Evolutionary conservation across 1,140 invertebrate species (phyloP).

Genomic region (Cecropterus lyciades): DNA sequence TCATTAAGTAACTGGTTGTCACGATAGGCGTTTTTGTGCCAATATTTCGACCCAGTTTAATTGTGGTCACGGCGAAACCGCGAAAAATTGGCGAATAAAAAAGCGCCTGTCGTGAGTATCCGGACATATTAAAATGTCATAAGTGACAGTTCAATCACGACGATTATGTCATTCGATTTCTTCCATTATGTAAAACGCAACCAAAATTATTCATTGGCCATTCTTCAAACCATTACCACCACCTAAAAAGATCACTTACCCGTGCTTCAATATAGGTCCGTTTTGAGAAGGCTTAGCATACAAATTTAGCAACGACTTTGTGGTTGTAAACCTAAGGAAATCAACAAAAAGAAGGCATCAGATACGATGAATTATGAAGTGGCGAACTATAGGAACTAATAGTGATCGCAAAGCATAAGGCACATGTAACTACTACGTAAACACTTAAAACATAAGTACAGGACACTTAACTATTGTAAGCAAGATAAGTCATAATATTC

Average conservation of each 20-base stretch:
- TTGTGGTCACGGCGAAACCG: neutral
- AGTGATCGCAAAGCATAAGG: slow-evolving; percentile 7
- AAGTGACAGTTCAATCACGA: neutral
- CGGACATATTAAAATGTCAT: neutral
- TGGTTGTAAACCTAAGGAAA: slow-evolving; percentile 85
- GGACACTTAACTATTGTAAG: neutral
- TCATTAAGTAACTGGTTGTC: neutral
- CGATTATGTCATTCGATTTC: neutral
- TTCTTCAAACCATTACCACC: slow-evolving; percentile 32
- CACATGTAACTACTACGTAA: slow-evolving; percentile 21
- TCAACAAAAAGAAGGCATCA: slow-evolving; percentile 65
- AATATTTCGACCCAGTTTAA: neutral
- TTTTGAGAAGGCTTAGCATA: slow-evolving; percentile 85
- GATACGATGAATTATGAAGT: slow-evolving; percentile 26
- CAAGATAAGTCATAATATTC: too few species aligned
- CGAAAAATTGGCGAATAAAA: neutral
- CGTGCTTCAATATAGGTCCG: slow-evolving; percentile 85
- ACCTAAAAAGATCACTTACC: slow-evolving; percentile 79
- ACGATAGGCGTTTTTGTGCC: neutral
- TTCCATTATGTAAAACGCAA: slow-evolving; percentile 6
- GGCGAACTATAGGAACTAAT: slow-evolving; percentile 15
- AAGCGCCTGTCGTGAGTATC: neutral
- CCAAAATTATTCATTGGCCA: slow-evolving; percentile 19
- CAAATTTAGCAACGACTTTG: slow-evolving; percentile 87
- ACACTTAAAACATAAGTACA: neutral